Evolutionary conservation across 2,888 invertebrate genomes (phyloP).

Genomic region (Nymphalis c-album): DNA sequence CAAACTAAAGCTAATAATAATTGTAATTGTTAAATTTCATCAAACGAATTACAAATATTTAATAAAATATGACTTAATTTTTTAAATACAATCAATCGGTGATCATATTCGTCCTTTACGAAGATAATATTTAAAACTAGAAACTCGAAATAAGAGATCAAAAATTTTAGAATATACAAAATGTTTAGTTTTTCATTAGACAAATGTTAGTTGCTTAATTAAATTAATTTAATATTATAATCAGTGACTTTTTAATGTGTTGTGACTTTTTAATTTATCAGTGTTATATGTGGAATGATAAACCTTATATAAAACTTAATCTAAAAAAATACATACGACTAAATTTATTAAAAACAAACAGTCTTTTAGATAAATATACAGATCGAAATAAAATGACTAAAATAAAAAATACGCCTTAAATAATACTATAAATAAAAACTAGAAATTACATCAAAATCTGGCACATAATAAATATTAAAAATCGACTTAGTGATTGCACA

Average conservation of each 20-base stretch:
- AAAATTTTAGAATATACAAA: conserved; percentile 19
- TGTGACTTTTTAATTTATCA: conserved; percentile 17
- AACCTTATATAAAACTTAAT: conserved; percentile 42
- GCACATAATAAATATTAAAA: conserved; percentile 27
- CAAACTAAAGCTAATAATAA: conserved; percentile 22
- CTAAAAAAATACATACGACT: conserved; percentile 40
- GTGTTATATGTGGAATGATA: conserved; percentile 42
- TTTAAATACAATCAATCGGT: conserved; percentile 55
- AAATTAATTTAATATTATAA: conserved; percentile 8
- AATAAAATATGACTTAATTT: conserved; percentile 38
- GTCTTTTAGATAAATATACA: conserved; percentile 42
- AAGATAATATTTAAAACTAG: conserved; percentile 27
- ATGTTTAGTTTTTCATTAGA: conserved; percentile 4
- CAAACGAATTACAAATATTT: conserved; percentile 18
- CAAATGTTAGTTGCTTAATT: conserved; percentile 13
- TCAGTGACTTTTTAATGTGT: conserved; percentile 14
- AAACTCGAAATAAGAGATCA: conserved; percentile 24
- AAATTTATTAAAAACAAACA: conserved; percentile 22
- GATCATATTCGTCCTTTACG: conserved; percentile 68
- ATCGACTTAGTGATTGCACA: conserved; percentile 21
- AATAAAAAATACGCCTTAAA: conserved; percentile 18
- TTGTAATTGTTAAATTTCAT: conserved; percentile 6
- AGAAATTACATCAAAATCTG: conserved; percentile 30
- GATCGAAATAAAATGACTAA: conserved; percentile 34
- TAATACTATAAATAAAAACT: conserved; percentile 27